Evolutionary conservation across 2,113 vertebrate genomes (phyloP).

Genomic region (Calypte anna): DNA sequence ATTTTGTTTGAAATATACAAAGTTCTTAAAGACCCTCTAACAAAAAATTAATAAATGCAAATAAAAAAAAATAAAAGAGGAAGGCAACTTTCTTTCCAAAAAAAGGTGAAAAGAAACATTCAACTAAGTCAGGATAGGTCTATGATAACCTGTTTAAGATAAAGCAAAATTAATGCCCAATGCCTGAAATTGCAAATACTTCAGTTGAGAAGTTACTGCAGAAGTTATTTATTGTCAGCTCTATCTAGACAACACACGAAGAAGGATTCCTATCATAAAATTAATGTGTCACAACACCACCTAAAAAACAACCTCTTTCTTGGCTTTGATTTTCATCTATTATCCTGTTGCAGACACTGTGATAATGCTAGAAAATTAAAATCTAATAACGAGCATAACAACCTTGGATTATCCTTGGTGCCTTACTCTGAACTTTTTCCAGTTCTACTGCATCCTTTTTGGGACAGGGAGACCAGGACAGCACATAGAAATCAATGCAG

Average conservation of each 20-base stretch:
- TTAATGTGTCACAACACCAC: not conserved
- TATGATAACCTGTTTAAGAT: not conserved
- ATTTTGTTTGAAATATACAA: not conserved
- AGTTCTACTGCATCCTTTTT: not conserved
- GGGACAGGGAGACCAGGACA: not conserved
- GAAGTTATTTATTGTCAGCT: not conserved
- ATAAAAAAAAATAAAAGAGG: not conserved
- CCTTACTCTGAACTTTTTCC: not conserved
- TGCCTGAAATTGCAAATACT: not conserved
- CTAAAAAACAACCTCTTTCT: not conserved
- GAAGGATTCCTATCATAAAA: not conserved
- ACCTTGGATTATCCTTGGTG: not conserved
- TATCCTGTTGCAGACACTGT: not conserved
- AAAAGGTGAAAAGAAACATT: not conserved
- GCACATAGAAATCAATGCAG: not conserved
- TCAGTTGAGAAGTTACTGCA: not conserved
- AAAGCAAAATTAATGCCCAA: not conserved
- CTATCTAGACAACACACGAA: not conserved
- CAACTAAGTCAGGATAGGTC: not conserved
- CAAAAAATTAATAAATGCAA: not conserved
- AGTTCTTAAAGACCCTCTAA: not conserved
- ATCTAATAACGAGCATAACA: not conserved
- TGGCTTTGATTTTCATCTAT: not conserved
- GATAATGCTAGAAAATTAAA: conserved; percentile 2
- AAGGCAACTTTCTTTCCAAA: not conserved